A percentile compares a stretch with the other conserved stretches of the same genome.
phyloP scores from a whole-genome alignment of 37 sponge, comb jelly and placozoan species.

The Hormiphora californensis region DNA sequence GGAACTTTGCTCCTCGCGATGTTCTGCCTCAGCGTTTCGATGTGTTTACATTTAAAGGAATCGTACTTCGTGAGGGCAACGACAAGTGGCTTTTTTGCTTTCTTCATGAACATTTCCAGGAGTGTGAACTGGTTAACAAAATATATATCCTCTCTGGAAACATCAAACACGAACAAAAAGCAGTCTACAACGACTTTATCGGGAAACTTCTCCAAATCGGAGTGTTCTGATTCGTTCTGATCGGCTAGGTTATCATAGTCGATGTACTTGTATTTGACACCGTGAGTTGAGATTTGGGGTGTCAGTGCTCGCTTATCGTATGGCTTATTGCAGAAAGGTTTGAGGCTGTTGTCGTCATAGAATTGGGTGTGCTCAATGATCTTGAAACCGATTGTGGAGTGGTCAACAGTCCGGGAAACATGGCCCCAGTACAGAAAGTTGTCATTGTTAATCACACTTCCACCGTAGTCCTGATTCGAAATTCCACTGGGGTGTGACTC shows the following conservation, averaged over 20 bases:
- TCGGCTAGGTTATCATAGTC: conserved; percentile 26
- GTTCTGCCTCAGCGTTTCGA: neutral
- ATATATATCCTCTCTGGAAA: conserved; percentile 11
- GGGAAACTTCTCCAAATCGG: neutral
- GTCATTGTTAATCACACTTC: conserved; percentile 6
- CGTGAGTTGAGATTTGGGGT: conserved; percentile 25
- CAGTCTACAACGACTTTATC: conserved; percentile 37
- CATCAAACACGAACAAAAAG: conserved; percentile 41
- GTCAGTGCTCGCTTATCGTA: conserved; percentile 30
- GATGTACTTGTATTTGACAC: conserved; percentile 14
- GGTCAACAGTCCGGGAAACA: neutral
- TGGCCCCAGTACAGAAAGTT: conserved; percentile 45
- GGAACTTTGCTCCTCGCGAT: neutral
- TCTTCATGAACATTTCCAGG: conserved; percentile 2
- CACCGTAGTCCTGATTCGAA: conserved; percentile 37
- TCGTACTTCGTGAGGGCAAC: conserved; percentile 5
- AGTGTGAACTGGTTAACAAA: conserved; percentile 41
- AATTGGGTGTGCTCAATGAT: conserved; percentile 49
- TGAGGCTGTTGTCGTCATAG: conserved; percentile 47
- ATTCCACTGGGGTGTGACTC: conserved; percentile 24
- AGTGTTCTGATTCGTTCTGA: neutral
- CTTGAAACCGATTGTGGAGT: neutral
- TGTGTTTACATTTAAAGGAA: conserved; percentile 1
- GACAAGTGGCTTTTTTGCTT: neutral
- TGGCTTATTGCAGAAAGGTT: neutral